Base-by-base conservation (phyloP, 2,888 invertebrate genomes). In the Cecidostiba fungosa region DNA sequence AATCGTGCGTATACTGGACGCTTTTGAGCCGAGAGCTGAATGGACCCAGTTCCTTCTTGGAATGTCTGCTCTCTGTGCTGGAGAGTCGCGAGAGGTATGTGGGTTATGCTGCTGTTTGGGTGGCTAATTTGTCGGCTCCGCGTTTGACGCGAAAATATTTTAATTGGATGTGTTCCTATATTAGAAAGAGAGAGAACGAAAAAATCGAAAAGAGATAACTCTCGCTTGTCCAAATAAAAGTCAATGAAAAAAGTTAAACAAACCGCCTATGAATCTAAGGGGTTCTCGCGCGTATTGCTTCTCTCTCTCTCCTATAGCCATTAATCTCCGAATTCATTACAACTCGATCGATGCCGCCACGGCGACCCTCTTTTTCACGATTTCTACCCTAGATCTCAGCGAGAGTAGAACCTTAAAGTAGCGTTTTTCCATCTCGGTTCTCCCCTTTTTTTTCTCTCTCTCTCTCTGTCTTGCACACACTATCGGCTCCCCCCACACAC, bases 281-380 rank as follows among this genome's bases (percentile, higher is more conserved):
- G 77, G 66, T 77, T 62, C 29, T 50, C 23, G 32, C 23, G 76
- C 36, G 29, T 85, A 85, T 85, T 79, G 82, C 79, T 50, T 79
- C 70, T 76, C 39, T 32, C 91, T 79, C 70, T 76, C 39, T 32
- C 91, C 90, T 89, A 81, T 87, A 83, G 87, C 89, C 90, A 91
- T 92, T 92, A 89, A 91, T 91, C 90, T 90, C 87, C 89, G 89
- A 89, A 91, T 91, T 91, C 91, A 92, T 92, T 92, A 91, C 89
- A 86, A 89, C 88, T 88, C 86, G 85, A 88, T 87, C 84, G 90
- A 90, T 91, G 89, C 89, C 62, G 32, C 70, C 54, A 23, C 39
- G 6, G 43, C 77, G 78, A 82, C 85, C 84, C 87, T 77, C 86
- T 84, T 83, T 87, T 88, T 86, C 86, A 85, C 62, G 43, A 85